These are phyloP conservation scores for Stictonetta naevosa DNA, from an alignment of 2,113 vertebrate genomes.

Conservation along the genomic window DNA sequence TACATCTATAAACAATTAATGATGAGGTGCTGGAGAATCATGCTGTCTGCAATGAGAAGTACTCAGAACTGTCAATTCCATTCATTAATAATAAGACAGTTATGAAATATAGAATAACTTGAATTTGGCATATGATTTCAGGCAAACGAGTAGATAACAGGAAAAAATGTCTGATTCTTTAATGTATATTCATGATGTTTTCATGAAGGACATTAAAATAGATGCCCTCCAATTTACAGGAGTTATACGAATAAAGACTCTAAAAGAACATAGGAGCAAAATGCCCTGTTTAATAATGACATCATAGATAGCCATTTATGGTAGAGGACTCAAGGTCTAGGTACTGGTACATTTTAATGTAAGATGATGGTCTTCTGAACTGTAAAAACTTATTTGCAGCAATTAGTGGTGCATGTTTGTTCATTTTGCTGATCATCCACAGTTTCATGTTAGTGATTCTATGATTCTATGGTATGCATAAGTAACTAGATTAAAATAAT, in stretches of 20 bases:
- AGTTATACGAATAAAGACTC: not conserved
- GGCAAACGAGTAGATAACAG: not conserved
- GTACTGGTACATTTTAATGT: not conserved
- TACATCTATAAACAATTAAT: not conserved
- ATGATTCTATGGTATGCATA: not conserved
- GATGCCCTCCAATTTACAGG: not conserved
- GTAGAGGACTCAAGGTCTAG: not conserved
- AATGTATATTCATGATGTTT: not conserved
- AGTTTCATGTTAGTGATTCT: rapidly evolving
- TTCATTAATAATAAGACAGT: not conserved
- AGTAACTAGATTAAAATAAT: not conserved
- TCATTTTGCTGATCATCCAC: not conserved
- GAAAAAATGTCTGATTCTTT: not conserved
- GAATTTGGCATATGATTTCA: not conserved
- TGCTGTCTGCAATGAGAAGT: not conserved
- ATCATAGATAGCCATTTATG: not conserved
- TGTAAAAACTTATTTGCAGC: not conserved
- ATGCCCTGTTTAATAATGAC: not conserved
- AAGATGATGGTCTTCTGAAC: not conserved
- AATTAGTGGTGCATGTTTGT: not conserved
- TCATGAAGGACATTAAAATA: not conserved
- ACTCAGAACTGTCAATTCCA: not conserved
- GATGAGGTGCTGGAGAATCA: not conserved
- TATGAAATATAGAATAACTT: not conserved
- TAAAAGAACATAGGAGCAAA: not conserved